Evolutionary conservation across 1,140 invertebrate genomes (phyloP), one percentile per base, ranked within the genome.

Genomic region (Samia ricini): DNA sequence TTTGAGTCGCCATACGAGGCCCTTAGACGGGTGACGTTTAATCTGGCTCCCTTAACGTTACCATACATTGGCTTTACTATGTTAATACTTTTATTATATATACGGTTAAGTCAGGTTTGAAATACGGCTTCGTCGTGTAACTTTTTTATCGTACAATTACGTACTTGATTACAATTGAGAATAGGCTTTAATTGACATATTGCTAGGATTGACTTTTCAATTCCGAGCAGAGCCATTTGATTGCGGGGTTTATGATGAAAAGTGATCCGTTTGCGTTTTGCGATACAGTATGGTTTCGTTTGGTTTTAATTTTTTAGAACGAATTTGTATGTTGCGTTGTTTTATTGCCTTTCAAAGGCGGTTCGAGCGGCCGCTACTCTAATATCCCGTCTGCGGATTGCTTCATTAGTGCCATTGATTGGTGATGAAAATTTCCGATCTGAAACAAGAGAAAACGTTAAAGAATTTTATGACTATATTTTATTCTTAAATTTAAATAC

Each of bases 1-100:
- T 84, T 82, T 77, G 80, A 86, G 85, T 77, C 88, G 88, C 85
- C 88, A 90, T 90, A 88, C 88, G 88, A 83, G 78, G 79, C 83
- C 83, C 81, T 82, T 76, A 61, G 60, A 71, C 74, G 83, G 83
- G 77, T 73, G 76, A 79, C 77, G 78, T 72, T 81, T 81, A 81
- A 64, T 73, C 61, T 76, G 80, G 80, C 76, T 76, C 63, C 71
- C 66, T 72, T 79, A 60, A 71, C 67, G 63, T 78, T 79, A 84
- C 85, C 88, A 90, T 89, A 77, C 88, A 90, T 90, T 82, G 78
- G 79, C 74, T 85, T 81, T 63, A 68, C 57, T 66, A 49, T 74
- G 29, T 61, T 51, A 52, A 7, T 42, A 52, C 22, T 21, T 18
- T 26, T 23, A 10, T 60, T 24, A 52, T n/a, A 60, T 24, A 52